Evolutionary conservation across 2,888 invertebrate species (phyloP), one percentile per base, ranked within the genome.

Genomic region (Anodontia alba): DNA sequence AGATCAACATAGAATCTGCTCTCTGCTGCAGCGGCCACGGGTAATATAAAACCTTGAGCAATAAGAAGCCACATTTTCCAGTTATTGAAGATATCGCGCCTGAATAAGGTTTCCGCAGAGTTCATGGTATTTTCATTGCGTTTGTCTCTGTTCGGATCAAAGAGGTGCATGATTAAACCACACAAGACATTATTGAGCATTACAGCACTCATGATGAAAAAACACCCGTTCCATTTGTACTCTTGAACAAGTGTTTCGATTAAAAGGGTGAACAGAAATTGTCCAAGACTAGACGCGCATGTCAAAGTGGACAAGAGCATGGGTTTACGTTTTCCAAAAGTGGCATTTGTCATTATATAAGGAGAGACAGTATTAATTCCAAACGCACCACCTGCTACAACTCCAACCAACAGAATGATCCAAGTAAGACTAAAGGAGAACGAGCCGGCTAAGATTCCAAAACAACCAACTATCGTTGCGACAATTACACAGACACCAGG

Each of bases 1-100:
- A 57, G 57, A 26, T 57, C 57, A n/a, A 57, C 57, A 29, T 57
- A 57, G 15, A 57, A 57, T 15, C 57, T 57, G 57, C 57, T 26
- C 29, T 57, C 57, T 26, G 57, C 23, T 8, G 26, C 57, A 1
- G n/a, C 57, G 7, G 57, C 26, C 57, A 26, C 57, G 7, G 57
- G 57, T 23, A 57, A 29, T 23, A 57, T 57, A 17, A 57, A 57
- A 3, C n/a, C 15, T n/a, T 5, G 7, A 10, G 23, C 23, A 1
- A 26, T 2, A 7, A 57, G 15, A 57, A 57, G 23, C 57, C 57
- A 57, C 3, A 26, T n/a, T 57, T 26, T 57, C 57, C 57, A 57
- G 29, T 57, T 26, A 7, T 29, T 23, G 23, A 57, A 57, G 7
- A 57, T n/a, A 15, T n/a, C 12, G 7, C 26, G 57, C 26, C 29